phyloP scores from a whole-genome alignment of 2,113 vertebrate genomes.

The Hymenochirus boettgeri region DNA sequence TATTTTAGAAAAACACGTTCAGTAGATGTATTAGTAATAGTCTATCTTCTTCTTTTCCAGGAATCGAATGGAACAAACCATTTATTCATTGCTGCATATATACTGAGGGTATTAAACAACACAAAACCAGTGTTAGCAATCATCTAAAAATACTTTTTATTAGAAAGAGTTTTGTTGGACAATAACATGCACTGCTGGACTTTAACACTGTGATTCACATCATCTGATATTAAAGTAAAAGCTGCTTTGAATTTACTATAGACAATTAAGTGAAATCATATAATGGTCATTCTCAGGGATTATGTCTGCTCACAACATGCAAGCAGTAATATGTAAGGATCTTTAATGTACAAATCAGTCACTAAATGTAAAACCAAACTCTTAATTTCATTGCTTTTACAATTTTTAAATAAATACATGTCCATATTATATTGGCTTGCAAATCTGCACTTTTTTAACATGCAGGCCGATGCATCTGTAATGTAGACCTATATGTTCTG shows the following conservation, averaged over 20 bases:
- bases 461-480: no score
- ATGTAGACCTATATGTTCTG: no score
- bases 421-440: no score
- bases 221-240: conserved; percentile 42
- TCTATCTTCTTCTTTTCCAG: conserved; percentile 35
- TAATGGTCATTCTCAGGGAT: conserved; percentile 57
- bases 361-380: conserved; percentile 49
- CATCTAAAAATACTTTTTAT: background rate
- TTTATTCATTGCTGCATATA: conserved; percentile 42
- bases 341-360: conserved; percentile 51
- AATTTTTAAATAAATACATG: no score
- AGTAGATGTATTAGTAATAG: no score
- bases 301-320: conserved; percentile 50
- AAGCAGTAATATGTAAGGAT: conserved; percentile 51
- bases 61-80: conserved; percentile 57
- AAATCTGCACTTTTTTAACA: no score
- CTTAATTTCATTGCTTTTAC: conserved; percentile 51
- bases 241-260: conserved; percentile 46
- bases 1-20: no score
- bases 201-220: conserved; percentile 48
- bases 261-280: background rate
- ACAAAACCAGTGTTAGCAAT: no score
- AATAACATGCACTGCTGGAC: conserved; percentile 11
- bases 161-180: conserved; percentile 2
- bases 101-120: background rate